Evolutionary conservation across 2,888 invertebrate genomes (phyloP).

Genomic region (Heterodera filipjevi): DNA sequence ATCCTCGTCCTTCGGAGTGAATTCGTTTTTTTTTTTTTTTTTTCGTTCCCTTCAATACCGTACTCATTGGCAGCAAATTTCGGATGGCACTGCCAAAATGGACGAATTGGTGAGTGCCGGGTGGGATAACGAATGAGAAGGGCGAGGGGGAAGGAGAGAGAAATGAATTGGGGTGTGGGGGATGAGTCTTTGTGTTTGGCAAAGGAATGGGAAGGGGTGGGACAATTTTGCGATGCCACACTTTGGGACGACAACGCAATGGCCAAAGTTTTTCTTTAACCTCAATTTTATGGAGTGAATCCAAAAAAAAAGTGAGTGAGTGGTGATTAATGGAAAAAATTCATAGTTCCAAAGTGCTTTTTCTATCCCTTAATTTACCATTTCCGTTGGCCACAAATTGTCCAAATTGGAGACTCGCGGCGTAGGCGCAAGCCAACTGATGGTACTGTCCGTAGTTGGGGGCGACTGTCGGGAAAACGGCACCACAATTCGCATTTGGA

Average conservation of each 20-base stretch:
- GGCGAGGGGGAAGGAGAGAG: neutral
- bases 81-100: neutral
- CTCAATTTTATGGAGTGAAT: neutral
- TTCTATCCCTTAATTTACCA: neutral
- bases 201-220: too few relatives aligned
- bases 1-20: neutral
- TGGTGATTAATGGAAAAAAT: neutral
- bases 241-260: neutral
- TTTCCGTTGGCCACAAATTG: conserved; percentile 8
- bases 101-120: neutral
- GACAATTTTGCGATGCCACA: neutral
- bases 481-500: neutral
- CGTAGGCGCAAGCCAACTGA: neutral
- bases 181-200: neutral
- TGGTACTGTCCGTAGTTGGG: conserved; percentile 4
- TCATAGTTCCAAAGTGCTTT: neutral
- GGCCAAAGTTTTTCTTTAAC: neutral
- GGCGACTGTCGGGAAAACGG: neutral
- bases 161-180: neutral
- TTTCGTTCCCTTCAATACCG: neutral
- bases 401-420: conserved; percentile 4
- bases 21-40: neutral
- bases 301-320: neutral
- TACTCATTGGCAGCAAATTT: neutral
- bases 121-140: neutral